These are phyloP conservation scores for Hydra vulgaris DNA, from an alignment of 30 jellyfish, hydroid and myxozoan genomes.

Conservation along the genomic window DNA sequence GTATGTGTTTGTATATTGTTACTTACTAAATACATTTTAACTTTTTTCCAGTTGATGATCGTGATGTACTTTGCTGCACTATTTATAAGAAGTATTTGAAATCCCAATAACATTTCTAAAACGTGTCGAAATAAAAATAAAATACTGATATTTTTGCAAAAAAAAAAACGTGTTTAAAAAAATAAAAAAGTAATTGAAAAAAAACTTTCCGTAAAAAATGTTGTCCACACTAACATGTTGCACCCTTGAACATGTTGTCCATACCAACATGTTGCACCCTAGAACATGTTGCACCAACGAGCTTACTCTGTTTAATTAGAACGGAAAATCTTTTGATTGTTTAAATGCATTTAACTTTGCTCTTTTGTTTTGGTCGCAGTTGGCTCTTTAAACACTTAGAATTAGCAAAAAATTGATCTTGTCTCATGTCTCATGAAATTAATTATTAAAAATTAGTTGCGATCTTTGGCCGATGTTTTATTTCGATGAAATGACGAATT, in stretches of 20 bases:
- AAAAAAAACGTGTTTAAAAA: neutral
- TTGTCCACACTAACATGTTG: neutral
- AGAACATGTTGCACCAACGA: no score
- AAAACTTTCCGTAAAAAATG: neutral
- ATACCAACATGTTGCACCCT: neutral
- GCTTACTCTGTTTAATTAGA: neutral
- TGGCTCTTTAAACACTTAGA: neutral
- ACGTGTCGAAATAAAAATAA: neutral
- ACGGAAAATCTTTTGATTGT: neutral
- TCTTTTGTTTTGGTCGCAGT: neutral
- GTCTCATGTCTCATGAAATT: neutral
- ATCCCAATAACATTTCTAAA: neutral
- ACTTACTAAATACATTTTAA: neutral
- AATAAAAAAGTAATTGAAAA: neutral
- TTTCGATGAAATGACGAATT: neutral
- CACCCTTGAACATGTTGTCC: neutral
- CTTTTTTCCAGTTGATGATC: neutral
- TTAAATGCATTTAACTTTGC: neutral
- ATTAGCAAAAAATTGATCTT: neutral
- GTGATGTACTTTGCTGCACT: neutral
- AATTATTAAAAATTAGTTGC: neutral
- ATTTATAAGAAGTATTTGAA: neutral
- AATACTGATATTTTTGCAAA: neutral
- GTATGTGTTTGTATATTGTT: neutral
- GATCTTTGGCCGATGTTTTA: neutral